Evolutionary conservation across 2,113 vertebrate species (phyloP), one percentile per base, ranked within the genome.

Genomic region (Sigmodon hispidus): DNA sequence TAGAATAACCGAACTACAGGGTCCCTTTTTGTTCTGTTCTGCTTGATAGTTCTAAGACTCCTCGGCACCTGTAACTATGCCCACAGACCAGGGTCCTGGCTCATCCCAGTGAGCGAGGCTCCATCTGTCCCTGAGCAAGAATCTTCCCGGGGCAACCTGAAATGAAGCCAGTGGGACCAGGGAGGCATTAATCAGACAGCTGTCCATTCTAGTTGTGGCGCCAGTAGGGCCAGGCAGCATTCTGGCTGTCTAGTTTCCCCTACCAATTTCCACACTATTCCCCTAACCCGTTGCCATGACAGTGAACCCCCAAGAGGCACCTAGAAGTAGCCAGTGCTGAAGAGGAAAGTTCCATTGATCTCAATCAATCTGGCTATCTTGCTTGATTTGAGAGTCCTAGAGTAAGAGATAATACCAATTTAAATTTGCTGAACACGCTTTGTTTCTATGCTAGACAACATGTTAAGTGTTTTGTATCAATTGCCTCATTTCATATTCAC

Each of bases 281-380:
- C 59, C 52, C 61, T 15, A 0, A 24, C 94, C 90, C 17, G 91
- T 97, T 96, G 93, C 91, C 91, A 97, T 97, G 97, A 88, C 97
- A 97, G 59, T 90, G 89, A 96, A 75, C 76, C 94, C 94, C 87
- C 96, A n/a, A 65, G 91, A 87, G 93, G 76, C 67, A 36, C 24
- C 81, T 5, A 83, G 63, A 61, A 77, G 77, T 67, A 17, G 86
- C 81, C 91, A 63, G 72, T 61, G 55, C 55, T 2, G 0, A 72
- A 95, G 72, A 96, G 89, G 70, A 67, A 76, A 76, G 72, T 61
- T 96, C 94, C 69, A 29, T 90, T 67, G 57, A 80, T 77, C 80
- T 55, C 76, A 76, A 79, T 77, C 94, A 24, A 17, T 86, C 81
- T 55, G 80, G 80, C 65, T 94, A 50, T 93, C 87, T 92, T 45